Base-by-base conservation (phyloP, 1,140 invertebrate genomes). In the Vollenhovia emeryi region DNA sequence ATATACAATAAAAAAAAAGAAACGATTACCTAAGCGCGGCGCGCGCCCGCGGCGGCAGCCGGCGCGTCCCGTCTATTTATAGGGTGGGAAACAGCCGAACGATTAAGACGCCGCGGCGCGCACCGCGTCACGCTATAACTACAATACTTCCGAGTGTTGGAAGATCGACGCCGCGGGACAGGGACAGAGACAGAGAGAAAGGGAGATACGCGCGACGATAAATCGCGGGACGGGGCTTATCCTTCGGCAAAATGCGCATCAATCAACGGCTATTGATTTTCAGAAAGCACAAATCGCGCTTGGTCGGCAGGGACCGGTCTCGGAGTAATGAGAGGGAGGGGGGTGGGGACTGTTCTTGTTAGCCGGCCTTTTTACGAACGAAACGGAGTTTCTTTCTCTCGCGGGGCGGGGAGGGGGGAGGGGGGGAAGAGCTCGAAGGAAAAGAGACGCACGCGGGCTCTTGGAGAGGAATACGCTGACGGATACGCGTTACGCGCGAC, bases 1-100 rank as follows among this genome's bases (percentile, higher is more conserved):
- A 95, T 95, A 95, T 94, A 94, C 94, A 94, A 93, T 92, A 93
- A 94, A 82, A 78, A 93, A 93, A n/a, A 71, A 69, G 66, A 43
- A 82, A 59, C 91, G 92, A 93, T 94, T 95, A 94, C 91, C 91
- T 93, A 93, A 89, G 87, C 92, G 91, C 91, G 90, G 68, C 5
- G 27, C 73, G 74, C 88, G 85, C 27, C 82, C 84, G 90, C 73
- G 86, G 80, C 48, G 88, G 40, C 55, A 62, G 59, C 50, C 78
- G 78, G 69, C 71, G 79, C 43, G 69, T 68, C 68, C 66, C 59
- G 59, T 24, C 62, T 89, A 71, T 86, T 86, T 78, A 78, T 90
- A 86, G 45, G 78, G 71, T 69, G 83, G 76, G 24, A 86, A 36
- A 73, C 73, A 64, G 87, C 48, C 76, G 75, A 66, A 85, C 79